Evolutionary conservation across 2,113 vertebrate genomes (phyloP).

Genomic region (Anhinga rufa): DNA sequence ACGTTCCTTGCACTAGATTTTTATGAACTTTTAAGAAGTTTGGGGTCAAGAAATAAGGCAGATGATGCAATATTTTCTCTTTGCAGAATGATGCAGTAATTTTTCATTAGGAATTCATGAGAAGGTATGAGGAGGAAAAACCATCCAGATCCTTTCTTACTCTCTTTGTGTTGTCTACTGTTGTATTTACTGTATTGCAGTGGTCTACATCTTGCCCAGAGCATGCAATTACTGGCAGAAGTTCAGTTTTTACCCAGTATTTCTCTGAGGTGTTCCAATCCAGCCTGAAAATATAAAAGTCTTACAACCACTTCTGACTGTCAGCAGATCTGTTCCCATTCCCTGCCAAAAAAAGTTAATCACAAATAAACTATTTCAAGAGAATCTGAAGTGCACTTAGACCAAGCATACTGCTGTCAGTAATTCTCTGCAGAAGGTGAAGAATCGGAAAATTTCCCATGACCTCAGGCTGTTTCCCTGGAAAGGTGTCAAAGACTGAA

Average conservation of each 20-base stretch:
- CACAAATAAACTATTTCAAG: neutral
- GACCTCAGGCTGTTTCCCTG: constrained; percentile 7
- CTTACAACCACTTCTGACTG: neutral
- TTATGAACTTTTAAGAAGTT: neutral
- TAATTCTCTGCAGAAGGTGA: neutral
- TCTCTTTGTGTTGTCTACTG: neutral
- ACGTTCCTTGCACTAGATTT: neutral
- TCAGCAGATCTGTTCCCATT: neutral
- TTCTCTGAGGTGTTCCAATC: neutral
- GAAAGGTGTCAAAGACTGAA: constrained; percentile 23
- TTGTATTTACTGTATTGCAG: neutral
- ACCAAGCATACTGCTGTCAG: neutral
- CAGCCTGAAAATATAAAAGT: neutral
- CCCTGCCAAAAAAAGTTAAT: neutral
- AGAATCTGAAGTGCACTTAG: neutral
- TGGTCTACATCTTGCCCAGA: neutral
- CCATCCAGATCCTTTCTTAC: neutral
- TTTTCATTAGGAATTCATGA: neutral
- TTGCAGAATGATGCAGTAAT: neutral
- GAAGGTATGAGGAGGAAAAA: neutral
- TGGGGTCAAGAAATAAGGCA: neutral
- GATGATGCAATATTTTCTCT: neutral
- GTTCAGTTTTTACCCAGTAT: neutral
- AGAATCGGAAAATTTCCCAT: neutral
- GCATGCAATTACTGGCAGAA: neutral